Evolutionary conservation across 2,113 vertebrate genomes (phyloP), one percentile per base, ranked within the genome.

Genomic region (Silurus meridionalis): DNA sequence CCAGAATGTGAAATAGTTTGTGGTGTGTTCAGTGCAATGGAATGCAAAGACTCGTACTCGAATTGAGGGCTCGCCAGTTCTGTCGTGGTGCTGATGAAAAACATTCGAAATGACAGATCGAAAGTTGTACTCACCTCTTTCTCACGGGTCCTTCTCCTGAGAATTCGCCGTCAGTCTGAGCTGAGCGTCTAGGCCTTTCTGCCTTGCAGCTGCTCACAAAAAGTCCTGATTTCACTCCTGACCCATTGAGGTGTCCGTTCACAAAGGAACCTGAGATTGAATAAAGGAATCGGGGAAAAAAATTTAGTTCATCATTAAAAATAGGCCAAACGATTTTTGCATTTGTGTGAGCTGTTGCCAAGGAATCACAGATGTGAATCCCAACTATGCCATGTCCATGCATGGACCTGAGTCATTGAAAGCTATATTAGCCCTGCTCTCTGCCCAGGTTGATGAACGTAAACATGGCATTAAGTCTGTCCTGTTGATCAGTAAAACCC

Each of bases 131-230:
- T 95, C 90, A 97, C 97, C 96, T 97, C 95, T 99, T 99, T 89
- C 97, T 97, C 3, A 96, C 96, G 83, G 98, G 98, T 74, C 96
- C 96, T 90, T 98, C 97, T 95, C 98, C 97, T 87, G 96, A 95
- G 93, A 97, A 97, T 92, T 97, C 97, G 90, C 95, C 94, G 91
- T 95, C 95, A 91, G 95, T 95, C n/a, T 96, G 95, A 88, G 96
- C 84, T 9, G 79, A 96, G 87, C 97, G 96, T 28, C 88, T 81
- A n/a, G 96, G 97, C 50, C 97, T 96, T 87, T 97, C 97, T 0
- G 97, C 96, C 94, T 99, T 98, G 93, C 97, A 90, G 55, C 81
- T 63, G 82, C 88, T 84, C 19, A 84, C 13, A 28, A 86, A 90
- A 79, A 90, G 97, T 91, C 96, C 95, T 89, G 96, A 95, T 89